phyloP scores from a whole-genome alignment of 2,113 vertebrate species.

The Bubo bubo region DNA sequence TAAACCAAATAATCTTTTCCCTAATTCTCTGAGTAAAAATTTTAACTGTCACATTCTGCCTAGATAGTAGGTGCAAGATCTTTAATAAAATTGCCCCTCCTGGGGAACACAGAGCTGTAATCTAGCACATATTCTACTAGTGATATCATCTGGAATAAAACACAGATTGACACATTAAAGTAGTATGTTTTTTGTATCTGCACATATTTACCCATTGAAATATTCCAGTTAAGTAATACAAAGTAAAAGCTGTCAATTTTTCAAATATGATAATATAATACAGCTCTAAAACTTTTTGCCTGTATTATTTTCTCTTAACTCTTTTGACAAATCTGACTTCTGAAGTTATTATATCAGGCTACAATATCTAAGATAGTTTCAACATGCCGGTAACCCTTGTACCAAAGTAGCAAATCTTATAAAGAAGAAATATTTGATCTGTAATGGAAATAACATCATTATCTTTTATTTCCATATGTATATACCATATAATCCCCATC shows the following conservation, averaged over 20 bases:
- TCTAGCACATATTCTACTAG: background rate
- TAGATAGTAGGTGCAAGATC: background rate
- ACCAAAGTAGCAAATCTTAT: conserved; percentile 32
- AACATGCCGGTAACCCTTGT: background rate
- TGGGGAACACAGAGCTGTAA: background rate
- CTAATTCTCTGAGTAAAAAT: background rate
- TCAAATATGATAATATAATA: background rate
- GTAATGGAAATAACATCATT: background rate
- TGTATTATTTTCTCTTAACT: background rate
- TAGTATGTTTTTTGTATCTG: background rate
- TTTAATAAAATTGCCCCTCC: background rate
- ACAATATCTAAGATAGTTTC: background rate
- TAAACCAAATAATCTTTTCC: background rate
- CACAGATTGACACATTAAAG: background rate
- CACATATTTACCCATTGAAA: background rate
- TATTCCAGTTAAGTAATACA: background rate
- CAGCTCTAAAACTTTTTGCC: background rate
- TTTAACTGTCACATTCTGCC: background rate
- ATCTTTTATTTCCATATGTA: conserved; percentile 27
- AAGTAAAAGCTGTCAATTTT: background rate
- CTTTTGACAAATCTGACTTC: background rate
- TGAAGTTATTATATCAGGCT: background rate
- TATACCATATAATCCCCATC: background rate
- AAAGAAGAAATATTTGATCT: conserved; percentile 12
- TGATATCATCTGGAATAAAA: background rate